These are phyloP conservation scores for Ecdyonurus torrentis DNA, from an alignment of 2,888 invertebrate genomes.

Conservation along the genomic window DNA sequence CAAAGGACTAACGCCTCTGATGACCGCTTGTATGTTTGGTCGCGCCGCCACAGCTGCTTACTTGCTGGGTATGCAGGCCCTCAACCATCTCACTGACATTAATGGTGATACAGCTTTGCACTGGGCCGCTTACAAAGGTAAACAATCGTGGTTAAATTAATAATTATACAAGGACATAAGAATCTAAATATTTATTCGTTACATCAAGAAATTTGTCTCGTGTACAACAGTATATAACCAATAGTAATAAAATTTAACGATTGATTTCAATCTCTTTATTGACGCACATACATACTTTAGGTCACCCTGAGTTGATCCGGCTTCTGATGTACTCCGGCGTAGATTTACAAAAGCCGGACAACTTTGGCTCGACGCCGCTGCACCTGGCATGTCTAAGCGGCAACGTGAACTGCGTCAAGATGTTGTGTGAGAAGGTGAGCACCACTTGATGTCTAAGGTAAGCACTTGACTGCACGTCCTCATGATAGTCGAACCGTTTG, in stretches of 20 bases:
- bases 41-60: slow-evolving; percentile 80
- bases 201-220: not conserved
- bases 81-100: slow-evolving; percentile 71
- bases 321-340: slow-evolving; percentile 82
- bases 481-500: not conserved
- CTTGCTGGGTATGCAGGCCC: slow-evolving; percentile 75
- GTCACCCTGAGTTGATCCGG: slow-evolving; percentile 72
- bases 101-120: slow-evolving; percentile 87
- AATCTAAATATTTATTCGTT: not conserved
- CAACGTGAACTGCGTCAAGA: slow-evolving; percentile 67
- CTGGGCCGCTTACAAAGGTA: slow-evolving; percentile 84
- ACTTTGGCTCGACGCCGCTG: slow-evolving; percentile 81
- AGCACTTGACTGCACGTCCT: not conserved
- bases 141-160: no score
- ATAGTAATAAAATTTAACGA: not conserved
- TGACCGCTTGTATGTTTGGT: slow-evolving; percentile 88
- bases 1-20: slow-evolving; percentile 72
- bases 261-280: not conserved
- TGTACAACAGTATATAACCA: not conserved
- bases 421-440: slow-evolving; percentile 74
- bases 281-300: slow-evolving; percentile 13
- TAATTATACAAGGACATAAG: slow-evolving; percentile 1
- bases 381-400: slow-evolving; percentile 82
- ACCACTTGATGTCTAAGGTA: no score
- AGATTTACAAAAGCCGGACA: slow-evolving; percentile 74